Percentiles rank a stretch among this genome's conserved stretches.
Evolutionary conservation across 2,888 invertebrate species (phyloP).

Genomic region (Cyrtodaria siliqua): DNA sequence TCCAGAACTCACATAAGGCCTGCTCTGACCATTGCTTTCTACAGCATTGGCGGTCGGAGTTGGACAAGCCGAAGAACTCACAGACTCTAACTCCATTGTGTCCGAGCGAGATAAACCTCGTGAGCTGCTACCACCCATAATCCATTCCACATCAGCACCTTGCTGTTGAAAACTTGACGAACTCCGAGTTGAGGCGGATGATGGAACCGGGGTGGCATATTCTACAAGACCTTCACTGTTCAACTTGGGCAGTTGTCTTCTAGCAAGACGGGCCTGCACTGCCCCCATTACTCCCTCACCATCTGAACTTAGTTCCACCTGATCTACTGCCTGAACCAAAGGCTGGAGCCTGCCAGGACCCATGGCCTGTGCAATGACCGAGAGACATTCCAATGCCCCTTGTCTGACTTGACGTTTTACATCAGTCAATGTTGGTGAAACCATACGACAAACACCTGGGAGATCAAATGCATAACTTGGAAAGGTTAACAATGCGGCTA

Average conservation of each 20-base stretch:
- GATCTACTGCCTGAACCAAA: constrained; percentile 87
- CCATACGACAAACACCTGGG: constrained; percentile 85
- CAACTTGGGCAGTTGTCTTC: constrained; percentile 91
- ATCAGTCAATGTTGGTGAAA: constrained; percentile 87
- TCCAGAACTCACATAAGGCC: constrained; percentile 83
- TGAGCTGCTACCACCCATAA: constrained; percentile 87
- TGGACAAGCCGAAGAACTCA: constrained; percentile 76
- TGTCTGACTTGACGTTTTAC: constrained; percentile 92
- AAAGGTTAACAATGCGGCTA: constrained; percentile 92
- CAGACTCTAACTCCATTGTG: constrained; percentile 80
- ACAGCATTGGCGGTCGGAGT: constrained; percentile 73
- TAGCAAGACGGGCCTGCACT: constrained; percentile 91
- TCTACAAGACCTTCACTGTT: constrained; percentile 91
- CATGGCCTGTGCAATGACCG: constrained; percentile 91
- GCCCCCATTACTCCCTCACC: constrained; percentile 88
- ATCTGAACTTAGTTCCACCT: constrained; percentile 85
- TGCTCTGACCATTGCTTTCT: constrained; percentile 65
- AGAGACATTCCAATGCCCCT: constrained; percentile 92
- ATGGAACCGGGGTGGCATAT: constrained; percentile 90
- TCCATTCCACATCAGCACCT: constrained; percentile 92
- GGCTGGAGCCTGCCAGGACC: constrained; percentile 88
- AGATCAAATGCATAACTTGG: constrained; percentile 92
- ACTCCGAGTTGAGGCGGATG: constrained; percentile 82
- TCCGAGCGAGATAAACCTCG: constrained; percentile 72
- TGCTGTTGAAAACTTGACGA: constrained; percentile 69